Percentiles rank a stretch among this genome's conserved stretches.
Conservation (phyloP, 2,113 vertebrate genomes). For the Boulengeromyrus knoepffleri region DNA sequence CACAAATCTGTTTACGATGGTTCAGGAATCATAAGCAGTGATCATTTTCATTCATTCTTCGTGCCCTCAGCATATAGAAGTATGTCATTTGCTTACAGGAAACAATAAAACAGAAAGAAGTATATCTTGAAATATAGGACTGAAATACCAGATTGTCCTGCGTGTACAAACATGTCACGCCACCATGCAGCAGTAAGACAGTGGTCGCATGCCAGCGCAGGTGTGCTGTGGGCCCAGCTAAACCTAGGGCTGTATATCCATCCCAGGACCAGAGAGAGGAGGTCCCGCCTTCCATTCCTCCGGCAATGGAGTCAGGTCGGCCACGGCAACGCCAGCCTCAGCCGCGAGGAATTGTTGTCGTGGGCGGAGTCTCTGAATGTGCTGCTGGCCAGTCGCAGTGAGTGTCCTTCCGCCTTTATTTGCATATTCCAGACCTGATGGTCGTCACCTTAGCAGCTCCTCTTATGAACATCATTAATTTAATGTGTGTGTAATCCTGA, state of each 20-base stretch:
- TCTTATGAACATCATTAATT: not conserved
- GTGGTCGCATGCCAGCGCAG: not conserved
- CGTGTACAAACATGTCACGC: not conserved
- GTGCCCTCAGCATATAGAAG: not conserved
- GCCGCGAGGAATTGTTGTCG: slow-evolving; percentile 44
- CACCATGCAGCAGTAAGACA: not conserved
- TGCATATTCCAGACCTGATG: not conserved
- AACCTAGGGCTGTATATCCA: not conserved
- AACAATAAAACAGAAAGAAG: not conserved
- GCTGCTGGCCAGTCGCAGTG: slow-evolving; percentile 51
- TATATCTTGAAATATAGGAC: not conserved
- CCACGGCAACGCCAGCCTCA: slow-evolving; percentile 39
- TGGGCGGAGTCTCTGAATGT: slow-evolving; percentile 52
- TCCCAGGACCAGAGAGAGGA: slow-evolving; percentile 46
- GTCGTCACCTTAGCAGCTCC: not conserved
- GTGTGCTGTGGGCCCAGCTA: not conserved
- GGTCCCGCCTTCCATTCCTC: slow-evolving; percentile 55
- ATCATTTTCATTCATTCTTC: not conserved
- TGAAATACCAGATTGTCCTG: not conserved
- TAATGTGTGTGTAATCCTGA: not conserved
- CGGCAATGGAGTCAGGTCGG: slow-evolving; percentile 61
- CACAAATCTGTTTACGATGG: not conserved
- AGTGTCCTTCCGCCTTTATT: slow-evolving; percentile 28
- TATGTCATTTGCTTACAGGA: not conserved
- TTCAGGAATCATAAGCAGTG: not conserved